phyloP scores from a whole-genome alignment of 2,113 vertebrate species.

The Brachyistius frenatus region DNA sequence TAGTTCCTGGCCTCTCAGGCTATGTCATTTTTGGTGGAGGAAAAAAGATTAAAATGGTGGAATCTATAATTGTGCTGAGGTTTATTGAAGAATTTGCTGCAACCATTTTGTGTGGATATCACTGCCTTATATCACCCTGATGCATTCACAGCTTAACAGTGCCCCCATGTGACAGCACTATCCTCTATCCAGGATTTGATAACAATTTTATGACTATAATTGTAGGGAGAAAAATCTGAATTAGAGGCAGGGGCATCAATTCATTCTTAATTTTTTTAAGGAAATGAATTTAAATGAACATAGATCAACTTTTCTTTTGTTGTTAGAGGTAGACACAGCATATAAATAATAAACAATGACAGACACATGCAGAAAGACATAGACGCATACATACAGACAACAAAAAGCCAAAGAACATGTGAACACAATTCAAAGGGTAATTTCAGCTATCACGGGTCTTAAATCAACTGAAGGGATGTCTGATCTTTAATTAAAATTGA shows the following conservation, averaged over 20 bases:
- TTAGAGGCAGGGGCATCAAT: conserved; percentile 26
- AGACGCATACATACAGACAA: background rate
- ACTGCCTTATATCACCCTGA: conserved; percentile 63
- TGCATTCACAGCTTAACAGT: conserved; percentile 88
- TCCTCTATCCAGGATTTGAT: conserved; percentile 51
- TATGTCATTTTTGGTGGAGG: conserved; percentile 51
- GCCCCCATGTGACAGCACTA: conserved; percentile 87
- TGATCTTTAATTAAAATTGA: conserved; percentile 79
- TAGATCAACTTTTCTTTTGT: background rate
- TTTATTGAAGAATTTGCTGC: conserved; percentile 76
- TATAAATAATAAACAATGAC: conserved; percentile 16
- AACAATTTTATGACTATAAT: conserved; percentile 26
- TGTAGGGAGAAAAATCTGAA: conserved; percentile 37
- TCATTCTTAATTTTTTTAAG: conserved; percentile 33
- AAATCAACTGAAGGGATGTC: conserved; percentile 54
- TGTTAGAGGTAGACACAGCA: background rate
- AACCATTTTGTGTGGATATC: conserved; percentile 84
- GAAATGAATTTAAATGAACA: conserved; percentile 23
- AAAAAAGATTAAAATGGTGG: conserved; percentile 74
- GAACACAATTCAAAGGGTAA: conserved; percentile 29
- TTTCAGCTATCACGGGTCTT: conserved; percentile 27
- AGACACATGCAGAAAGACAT: conserved; percentile 6
- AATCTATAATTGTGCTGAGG: conserved; percentile 74
- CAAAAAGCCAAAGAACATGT: conserved; percentile 2
- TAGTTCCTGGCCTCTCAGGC: conserved; percentile 45